Percentiles rank a stretch among this genome's conserved stretches.
phyloP scores from a whole-genome alignment of 2,113 vertebrate species.

The Orcinus orca region DNA sequence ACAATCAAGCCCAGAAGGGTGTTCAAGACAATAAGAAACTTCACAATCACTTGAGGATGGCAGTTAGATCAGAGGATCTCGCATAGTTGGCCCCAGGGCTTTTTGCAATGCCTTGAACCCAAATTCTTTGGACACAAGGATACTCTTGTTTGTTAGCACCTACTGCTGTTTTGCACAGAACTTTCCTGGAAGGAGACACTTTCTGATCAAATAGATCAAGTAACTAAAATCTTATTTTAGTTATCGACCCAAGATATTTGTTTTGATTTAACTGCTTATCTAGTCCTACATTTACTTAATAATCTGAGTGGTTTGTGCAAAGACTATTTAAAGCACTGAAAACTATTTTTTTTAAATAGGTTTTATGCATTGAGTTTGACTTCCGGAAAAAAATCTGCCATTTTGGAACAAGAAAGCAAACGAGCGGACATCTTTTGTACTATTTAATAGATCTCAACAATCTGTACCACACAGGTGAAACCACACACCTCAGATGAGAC shows the following conservation, averaged over 20 bases:
- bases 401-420: background rate
- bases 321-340: background rate
- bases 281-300: background rate
- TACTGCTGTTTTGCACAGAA: background rate
- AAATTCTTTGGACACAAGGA: background rate
- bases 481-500: background rate
- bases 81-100: background rate
- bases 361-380: background rate
- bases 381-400: background rate
- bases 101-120: background rate
- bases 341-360: background rate
- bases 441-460: background rate
- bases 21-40: background rate
- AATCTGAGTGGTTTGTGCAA: background rate
- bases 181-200: background rate
- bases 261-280: background rate
- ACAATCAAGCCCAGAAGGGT: background rate
- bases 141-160: background rate
- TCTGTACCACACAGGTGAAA: background rate
- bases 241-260: background rate
- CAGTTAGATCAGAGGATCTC: background rate
- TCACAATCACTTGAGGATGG: background rate
- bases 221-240: background rate
- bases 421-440: background rate
- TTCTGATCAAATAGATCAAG: background rate